phyloP scores from a whole-genome alignment of 2,797 vertebrate genomes.

The Argyrosomus regius region DNA sequence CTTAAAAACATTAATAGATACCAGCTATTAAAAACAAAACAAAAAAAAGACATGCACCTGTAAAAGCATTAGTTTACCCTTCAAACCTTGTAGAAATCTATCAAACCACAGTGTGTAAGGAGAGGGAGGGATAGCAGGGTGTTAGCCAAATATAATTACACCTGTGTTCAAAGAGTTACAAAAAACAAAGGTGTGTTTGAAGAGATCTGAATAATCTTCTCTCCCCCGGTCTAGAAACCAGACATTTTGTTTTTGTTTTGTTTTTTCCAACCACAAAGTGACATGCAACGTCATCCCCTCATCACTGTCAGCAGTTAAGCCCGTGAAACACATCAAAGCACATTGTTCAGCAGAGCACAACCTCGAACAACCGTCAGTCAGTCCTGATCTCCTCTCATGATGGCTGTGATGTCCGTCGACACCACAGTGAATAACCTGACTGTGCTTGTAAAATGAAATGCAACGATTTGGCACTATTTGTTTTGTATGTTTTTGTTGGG shows the following conservation, averaged over 20 bases:
- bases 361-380: slow-evolving; percentile 1
- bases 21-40: slow-evolving; percentile 96
- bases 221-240: slow-evolving; percentile 80
- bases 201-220: slow-evolving; percentile 86
- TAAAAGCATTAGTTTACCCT: slow-evolving; percentile 91
- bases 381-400: slow-evolving; percentile 13
- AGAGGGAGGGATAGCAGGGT: slow-evolving; percentile 46
- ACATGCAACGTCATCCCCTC: slow-evolving; percentile 80
- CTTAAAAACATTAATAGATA: slow-evolving; percentile 98
- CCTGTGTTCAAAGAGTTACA: slow-evolving; percentile 85
- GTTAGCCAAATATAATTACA: slow-evolving; percentile 74
- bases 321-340: slow-evolving; percentile 79
- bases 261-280: slow-evolving; percentile 78
- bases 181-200: slow-evolving; percentile 76
- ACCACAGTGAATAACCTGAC: slow-evolving; percentile 24
- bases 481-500: slow-evolving; percentile 4
- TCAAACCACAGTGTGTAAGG: slow-evolving; percentile 89
- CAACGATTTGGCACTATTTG: slow-evolving; percentile 6
- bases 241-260: slow-evolving; percentile 58
- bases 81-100: slow-evolving; percentile 87
- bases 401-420: background rate
- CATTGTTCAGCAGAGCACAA: slow-evolving; percentile 38
- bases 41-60: slow-evolving; percentile 90
- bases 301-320: slow-evolving; percentile 85
- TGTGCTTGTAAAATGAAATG: slow-evolving; percentile 7